Evolutionary conservation across 37 sponge, comb jelly and placozoan genomes (phyloP), one percentile per base, ranked within the genome.

Genomic region (Crambe crambe): DNA sequence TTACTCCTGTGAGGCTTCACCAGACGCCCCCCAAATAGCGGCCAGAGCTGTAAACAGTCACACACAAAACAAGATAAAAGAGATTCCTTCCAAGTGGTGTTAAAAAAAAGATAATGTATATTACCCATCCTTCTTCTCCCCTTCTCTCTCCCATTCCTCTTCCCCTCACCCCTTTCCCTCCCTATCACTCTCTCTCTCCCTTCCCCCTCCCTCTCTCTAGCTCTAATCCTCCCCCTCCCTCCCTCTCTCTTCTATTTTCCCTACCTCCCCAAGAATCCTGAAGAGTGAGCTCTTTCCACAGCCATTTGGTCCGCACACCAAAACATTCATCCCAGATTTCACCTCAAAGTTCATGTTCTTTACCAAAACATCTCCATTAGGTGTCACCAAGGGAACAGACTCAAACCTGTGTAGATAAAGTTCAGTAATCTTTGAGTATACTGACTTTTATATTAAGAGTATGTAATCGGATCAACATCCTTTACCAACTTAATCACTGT

Each of bases 281-380:
- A 96, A 94, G 8, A 96, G 85, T 22, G 97, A 96, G 83, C 97
- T 96, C 81, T 96, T 96, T 26, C 97, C 97, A 83, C 97, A 96
- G 29, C 97, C 97, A 71, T 96, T 96, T 37, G 97, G 97, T 29
- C 97, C 97, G 86, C 94, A 91, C 23, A 96, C 92, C 30, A 96
- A 73, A 31, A 92, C 90, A 72, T 96, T 94, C 92, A 94, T 90
- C 1, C 97, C 97, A 43, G 94, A 85, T 60, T 82, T 86, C n/a
- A 96, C 93, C 73, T 96, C 97, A 87, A 96, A 96, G 69, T 74
- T 81, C 57, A 96, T 83, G 21, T 84, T 84, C 51, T 47, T 80
- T 12, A 96, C 82, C 2, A 96, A 82, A 12, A 93, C 88, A 76
- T 96, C 97, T 32, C 94, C 97, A 82, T 96, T 96, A 0, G 97